These are phyloP conservation scores for Orius insidiosus DNA, from an alignment of 1,140 invertebrate species.

Conservation along the genomic window DNA sequence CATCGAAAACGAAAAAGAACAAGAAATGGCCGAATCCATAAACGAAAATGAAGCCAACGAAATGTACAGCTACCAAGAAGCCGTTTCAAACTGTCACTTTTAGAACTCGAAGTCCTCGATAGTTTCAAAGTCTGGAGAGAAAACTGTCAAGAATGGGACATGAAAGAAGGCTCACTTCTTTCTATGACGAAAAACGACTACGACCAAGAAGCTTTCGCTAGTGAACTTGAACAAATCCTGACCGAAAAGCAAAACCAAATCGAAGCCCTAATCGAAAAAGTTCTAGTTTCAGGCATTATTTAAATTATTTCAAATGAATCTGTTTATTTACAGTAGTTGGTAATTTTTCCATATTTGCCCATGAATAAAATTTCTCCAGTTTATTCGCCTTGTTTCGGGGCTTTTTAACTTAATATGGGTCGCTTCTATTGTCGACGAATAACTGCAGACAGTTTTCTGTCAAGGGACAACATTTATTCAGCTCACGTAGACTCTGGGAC, in stretches of 20 bases:
- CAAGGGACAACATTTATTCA: too few species aligned
- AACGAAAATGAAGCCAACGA: slow-evolving; percentile 77
- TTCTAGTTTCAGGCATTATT: slow-evolving; percentile 19
- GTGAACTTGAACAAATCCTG: background rate
- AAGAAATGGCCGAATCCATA: slow-evolving; percentile 13
- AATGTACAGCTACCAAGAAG: slow-evolving; percentile 85
- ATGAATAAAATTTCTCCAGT: too few species aligned
- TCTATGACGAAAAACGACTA: slow-evolving; percentile 82
- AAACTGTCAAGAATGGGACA: slow-evolving; percentile 54
- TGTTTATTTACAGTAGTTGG: background rate
- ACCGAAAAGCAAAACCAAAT: slow-evolving; percentile 1
- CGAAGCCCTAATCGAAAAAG: slow-evolving; percentile 19
- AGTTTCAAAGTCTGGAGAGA: slow-evolving; percentile 60
- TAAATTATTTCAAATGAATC: slow-evolving; percentile 18
- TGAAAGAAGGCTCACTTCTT: slow-evolving; percentile 50
- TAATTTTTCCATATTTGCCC: too few species aligned
- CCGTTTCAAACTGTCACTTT: slow-evolving; percentile 81
- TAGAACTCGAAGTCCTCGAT: slow-evolving; percentile 89
- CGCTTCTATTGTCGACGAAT: too few species aligned
- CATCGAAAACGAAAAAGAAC: slow-evolving; percentile 19
- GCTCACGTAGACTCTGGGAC: too few species aligned
- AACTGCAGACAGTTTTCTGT: too few species aligned
- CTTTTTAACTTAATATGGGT: too few species aligned
- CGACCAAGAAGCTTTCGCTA: slow-evolving; percentile 54
- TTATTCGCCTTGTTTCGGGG: too few species aligned